Conservation (phyloP, 1,140 invertebrate genomes). For the Zaprionus capensis region DNA sequence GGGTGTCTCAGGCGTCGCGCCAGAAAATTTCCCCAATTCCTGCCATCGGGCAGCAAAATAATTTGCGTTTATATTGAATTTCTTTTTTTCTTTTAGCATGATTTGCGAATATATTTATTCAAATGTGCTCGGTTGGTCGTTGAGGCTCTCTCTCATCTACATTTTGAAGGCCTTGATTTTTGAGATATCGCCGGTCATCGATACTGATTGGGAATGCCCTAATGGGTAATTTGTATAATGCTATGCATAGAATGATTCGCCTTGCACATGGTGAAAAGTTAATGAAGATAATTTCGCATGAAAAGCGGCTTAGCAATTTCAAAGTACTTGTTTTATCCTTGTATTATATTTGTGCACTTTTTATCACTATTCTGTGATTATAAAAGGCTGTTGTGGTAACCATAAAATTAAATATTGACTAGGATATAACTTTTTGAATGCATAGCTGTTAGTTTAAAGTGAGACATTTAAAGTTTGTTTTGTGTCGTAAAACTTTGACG, state of each 20-base stretch:
- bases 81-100: slow-evolving; percentile 45
- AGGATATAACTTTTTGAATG: neutral
- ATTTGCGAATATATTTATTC: slow-evolving; percentile 74
- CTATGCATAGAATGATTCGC: neutral
- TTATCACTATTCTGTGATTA: neutral
- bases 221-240: slow-evolving; percentile 22
- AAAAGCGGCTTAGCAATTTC: neutral
- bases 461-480: neutral
- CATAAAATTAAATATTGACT: neutral
- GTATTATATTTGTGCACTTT: neutral
- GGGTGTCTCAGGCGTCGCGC: neutral
- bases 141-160: slow-evolving; percentile 29
- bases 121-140: slow-evolving; percentile 29
- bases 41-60: slow-evolving; percentile 53
- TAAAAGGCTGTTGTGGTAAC: neutral
- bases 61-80: slow-evolving; percentile 78
- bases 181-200: slow-evolving; percentile 32
- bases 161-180: slow-evolving; percentile 63
- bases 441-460: slow-evolving; percentile 7
- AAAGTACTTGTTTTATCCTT: neutral
- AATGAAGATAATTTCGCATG: neutral
- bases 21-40: slow-evolving; percentile 8
- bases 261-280: slow-evolving; percentile 1
- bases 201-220: slow-evolving; percentile 13
- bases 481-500: slow-evolving; percentile 10